phyloP scores from a whole-genome alignment of 1,140 invertebrate genomes.

The Mya arenaria region DNA sequence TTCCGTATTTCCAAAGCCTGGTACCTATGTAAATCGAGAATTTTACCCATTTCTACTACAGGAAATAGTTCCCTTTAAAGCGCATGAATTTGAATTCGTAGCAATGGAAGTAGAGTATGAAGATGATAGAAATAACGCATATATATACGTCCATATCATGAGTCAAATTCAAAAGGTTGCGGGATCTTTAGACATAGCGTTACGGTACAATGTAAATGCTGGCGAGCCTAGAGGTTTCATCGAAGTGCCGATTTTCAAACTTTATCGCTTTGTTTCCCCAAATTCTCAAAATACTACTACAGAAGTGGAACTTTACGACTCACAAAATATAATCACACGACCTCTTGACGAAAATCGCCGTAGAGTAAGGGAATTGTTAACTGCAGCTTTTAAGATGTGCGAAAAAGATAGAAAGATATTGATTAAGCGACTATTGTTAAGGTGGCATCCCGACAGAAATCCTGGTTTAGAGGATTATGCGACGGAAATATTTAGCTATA shows the following conservation, averaged over 20 bases:
- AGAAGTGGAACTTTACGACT: slow-evolving; percentile 8
- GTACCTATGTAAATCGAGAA: slow-evolving; percentile 1
- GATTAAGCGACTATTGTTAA: slow-evolving; percentile 71
- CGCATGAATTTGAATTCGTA: slow-evolving; percentile 31
- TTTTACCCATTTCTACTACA: slow-evolving; percentile 43
- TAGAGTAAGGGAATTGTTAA: slow-evolving; percentile 7
- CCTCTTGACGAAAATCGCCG: slow-evolving; percentile 39
- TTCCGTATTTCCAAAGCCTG: neutral
- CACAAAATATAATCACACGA: neutral
- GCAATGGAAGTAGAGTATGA: slow-evolving; percentile 26
- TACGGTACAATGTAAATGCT: slow-evolving; percentile 5
- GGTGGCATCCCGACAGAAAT: slow-evolving; percentile 80
- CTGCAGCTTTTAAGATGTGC: slow-evolving; percentile 61
- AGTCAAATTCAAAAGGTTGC: neutral
- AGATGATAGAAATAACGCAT: slow-evolving; percentile 1
- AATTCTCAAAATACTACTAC: neutral
- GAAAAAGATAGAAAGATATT: slow-evolving; percentile 69
- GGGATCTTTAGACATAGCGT: neutral
- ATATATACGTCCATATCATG: slow-evolving; percentile 44
- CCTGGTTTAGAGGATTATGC: slow-evolving; percentile 65
- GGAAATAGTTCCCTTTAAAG: slow-evolving; percentile 17
- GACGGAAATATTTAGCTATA: slow-evolving; percentile 70
- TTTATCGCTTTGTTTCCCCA: slow-evolving; percentile 9
- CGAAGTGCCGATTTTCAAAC: slow-evolving; percentile 42
- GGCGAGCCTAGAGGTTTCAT: neutral